Percentiles rank a stretch among this genome's conserved stretches.
Conservation (phyloP, 2,797 vertebrate species). For the Betta splendens region DNA sequence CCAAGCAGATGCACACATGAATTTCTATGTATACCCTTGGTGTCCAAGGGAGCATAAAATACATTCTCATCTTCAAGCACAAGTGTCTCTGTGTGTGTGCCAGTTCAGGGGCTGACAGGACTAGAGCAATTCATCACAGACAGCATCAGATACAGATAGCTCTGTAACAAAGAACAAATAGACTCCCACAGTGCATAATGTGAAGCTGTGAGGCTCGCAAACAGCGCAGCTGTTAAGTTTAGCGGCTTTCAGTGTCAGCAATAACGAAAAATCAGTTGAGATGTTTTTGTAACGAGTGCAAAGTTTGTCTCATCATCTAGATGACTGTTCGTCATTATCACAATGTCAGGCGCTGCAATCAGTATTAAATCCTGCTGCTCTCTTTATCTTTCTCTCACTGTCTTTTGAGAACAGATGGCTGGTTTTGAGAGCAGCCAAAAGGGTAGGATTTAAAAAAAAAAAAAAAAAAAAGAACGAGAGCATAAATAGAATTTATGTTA, state of each 20-base stretch:
- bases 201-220: neutral
- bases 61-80: conserved; percentile 26
- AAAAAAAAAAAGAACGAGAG: neutral
- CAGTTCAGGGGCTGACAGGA: conserved; percentile 51
- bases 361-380: conserved; percentile 43
- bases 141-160: conserved; percentile 14
- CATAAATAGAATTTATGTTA: conserved; percentile 39
- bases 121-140: conserved; percentile 61
- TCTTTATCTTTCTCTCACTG: too few relatives aligned
- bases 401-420: conserved; percentile 60
- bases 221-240: neutral
- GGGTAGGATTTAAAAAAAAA: conserved; percentile 20
- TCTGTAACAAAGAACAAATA: neutral
- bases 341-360: conserved; percentile 34
- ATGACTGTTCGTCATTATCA: conserved; percentile 15
- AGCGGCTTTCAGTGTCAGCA: neutral
- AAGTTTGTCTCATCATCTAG: conserved; percentile 1
- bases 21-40: conserved; percentile 27
- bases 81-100: conserved; percentile 10
- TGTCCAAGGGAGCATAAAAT: conserved; percentile 44
- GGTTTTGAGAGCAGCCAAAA: conserved; percentile 24
- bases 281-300: neutral
- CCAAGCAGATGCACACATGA: conserved; percentile 23
- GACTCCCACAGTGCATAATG: neutral
- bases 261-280: conserved; percentile 4